Evolutionary conservation across 2,797 vertebrate genomes (phyloP).

Genomic region (Chiroxiphia lanceolata): DNA sequence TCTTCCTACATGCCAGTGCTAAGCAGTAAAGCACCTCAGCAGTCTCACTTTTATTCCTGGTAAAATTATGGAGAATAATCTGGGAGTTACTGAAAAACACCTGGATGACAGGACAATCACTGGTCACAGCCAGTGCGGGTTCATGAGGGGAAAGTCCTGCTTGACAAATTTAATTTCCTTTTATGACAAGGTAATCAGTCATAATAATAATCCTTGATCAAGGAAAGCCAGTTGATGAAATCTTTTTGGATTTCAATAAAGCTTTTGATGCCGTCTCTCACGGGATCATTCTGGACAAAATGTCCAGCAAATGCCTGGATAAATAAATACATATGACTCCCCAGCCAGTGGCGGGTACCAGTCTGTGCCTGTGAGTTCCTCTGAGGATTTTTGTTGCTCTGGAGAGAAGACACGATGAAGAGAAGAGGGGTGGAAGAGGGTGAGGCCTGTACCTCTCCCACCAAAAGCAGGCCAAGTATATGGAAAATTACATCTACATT

Average conservation of each 20-base stretch:
- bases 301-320: not conserved
- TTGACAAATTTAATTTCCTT: not conserved
- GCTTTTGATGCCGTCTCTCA: not conserved
- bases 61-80: not conserved
- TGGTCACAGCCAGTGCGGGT: not conserved
- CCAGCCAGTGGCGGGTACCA: accelerated
- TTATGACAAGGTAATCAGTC: not conserved
- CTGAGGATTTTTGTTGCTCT: not conserved
- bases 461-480: not conserved
- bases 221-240: not conserved
- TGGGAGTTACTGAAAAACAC: not conserved
- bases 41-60: not conserved
- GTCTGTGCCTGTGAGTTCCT: not conserved
- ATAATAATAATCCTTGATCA: not conserved
- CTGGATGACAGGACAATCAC: not conserved
- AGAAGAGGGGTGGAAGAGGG: not conserved
- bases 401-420: not conserved
- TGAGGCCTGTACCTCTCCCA: not conserved
- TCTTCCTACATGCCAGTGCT: not conserved
- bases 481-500: not conserved
- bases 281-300: not conserved
- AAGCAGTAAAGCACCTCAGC: not conserved
- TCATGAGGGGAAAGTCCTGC: not conserved
- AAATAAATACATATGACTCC: not conserved
- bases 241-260: not conserved